Base-by-base conservation (phyloP, 2,113 vertebrate species). In the Casuarius casuarius region DNA sequence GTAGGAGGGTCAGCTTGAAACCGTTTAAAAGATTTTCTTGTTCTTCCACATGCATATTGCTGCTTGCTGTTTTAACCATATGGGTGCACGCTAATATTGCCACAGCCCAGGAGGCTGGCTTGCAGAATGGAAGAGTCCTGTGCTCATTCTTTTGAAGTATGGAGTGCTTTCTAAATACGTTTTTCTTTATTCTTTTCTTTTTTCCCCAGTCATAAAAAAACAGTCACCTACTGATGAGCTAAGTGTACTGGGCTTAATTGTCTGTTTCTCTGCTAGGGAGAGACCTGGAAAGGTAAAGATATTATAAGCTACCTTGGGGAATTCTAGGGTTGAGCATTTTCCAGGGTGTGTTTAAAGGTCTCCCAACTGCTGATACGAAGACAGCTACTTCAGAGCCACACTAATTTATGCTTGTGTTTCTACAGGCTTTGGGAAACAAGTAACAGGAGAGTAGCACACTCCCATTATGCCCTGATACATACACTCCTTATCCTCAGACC, bases 361-460 rank as follows among this genome's bases (percentile, higher is more conserved):
- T 96, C 89, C 40, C 80, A 91, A 84, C 44, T 58, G 29, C 77
- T 95, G 89, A 82, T 96, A 94, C 2, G 75, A 82, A 94, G 97
- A 94, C 94, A 94, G 77, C 52, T 90, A 44, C 91, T 91, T 89
- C 74, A 95, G 81, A 87, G 67, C 74, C 85, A 71, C 78, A 92
- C 5, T 94, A 71, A 94, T 96, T 97, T 95, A 91, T 87, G 91
- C 87, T 95, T 94, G 90, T 94, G 84, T 95, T 96, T 79, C 63
- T 86, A n/a, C 22, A 85, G 78, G 72, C 94, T 94, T 94, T 86
- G 78, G 44, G 73, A 96, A 94, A 70, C 87, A 92, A 91, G 49
- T 89, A 92, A 62, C 49, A 91, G 75, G 75, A 91, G 54, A 94
- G 51, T 49, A 83, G 72, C 75, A 83, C 20, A 9, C 81, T 96